Evolutionary conservation across 92 coral and sea anemone genomes (phyloP), one percentile per base, ranked within the genome.

Genomic region (Porites cylindrica): DNA sequence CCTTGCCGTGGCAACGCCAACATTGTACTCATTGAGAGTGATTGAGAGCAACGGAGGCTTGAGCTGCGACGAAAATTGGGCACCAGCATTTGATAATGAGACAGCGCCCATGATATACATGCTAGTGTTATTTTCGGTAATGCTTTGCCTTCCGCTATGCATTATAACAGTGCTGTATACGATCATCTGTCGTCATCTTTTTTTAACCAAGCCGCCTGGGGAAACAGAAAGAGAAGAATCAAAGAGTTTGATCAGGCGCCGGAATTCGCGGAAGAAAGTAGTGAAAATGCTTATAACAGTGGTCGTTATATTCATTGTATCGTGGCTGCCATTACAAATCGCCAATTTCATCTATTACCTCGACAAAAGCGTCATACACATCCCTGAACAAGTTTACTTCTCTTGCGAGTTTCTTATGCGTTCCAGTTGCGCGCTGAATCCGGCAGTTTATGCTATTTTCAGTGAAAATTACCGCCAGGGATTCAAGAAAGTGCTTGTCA

Each of bases 201-300:
- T 98, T 96, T 72, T 80, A 60, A 94, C 91, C 21, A 89, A 92
- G 68, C 87, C 92, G 1, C 99, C 98, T 3, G 99, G 99, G n/a
- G 95, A 88, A 52, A 74, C 64, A 1, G 87, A 72, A 65, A 65
- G 61, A 24, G 87, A 83, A 29, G 86, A 70, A 32, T 82, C 86
- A 9, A 81, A 85, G 73, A 94, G 90, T 60, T 79, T 90, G 2
- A 17, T 85, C 6, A 77, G 66, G 73, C 80, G 70, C 14, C 81
- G 87, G 4, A 85, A 92, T 59, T 92, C 95, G 13, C 87, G 95
- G 20, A 85, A 86, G 77, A 92, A 88, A 62, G 98, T 94, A 6
- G 90, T 94, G 19, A 94, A 92, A 81, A 94, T 94, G 98, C 90
- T 94, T 20, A 90, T 94, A 3, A 82, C 92, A 2, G 98, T 94